phyloP scores from a whole-genome alignment of 1,140 invertebrate species.

The Sipha flava region DNA sequence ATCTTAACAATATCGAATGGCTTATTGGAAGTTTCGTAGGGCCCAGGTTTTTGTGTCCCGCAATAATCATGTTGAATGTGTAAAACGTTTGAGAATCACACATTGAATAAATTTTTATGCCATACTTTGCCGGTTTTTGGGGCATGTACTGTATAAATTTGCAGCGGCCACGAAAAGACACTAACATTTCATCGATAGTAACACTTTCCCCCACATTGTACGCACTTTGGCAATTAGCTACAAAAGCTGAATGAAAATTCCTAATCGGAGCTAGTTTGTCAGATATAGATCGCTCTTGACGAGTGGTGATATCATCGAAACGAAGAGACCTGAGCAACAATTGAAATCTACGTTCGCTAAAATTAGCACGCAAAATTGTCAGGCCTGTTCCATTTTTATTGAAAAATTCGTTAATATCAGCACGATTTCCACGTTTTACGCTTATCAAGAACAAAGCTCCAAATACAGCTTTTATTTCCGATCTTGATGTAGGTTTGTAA shows the following conservation, averaged over 20 bases:
- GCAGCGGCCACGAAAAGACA: constrained; percentile 43
- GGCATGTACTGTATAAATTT: constrained; percentile 45
- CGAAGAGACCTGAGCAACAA: constrained; percentile 38
- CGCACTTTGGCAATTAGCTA: constrained; percentile 41
- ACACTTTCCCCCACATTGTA: constrained; percentile 39
- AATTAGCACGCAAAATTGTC: constrained; percentile 5
- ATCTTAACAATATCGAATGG: constrained; percentile 19
- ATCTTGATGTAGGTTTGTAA: neutral
- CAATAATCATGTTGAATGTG: constrained; percentile 39
- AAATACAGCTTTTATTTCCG: too few species aligned
- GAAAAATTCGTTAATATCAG: constrained; percentile 1
- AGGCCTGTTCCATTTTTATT: constrained; percentile 1
- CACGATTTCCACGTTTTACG: neutral
- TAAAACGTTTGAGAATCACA: constrained; percentile 34
- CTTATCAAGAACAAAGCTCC: neutral
- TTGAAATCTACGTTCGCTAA: constrained; percentile 38
- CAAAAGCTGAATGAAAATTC: constrained; percentile 41
- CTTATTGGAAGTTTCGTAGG: constrained; percentile 27
- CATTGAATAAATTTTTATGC: constrained; percentile 34
- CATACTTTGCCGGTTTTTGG: constrained; percentile 46
- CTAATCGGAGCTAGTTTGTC: constrained; percentile 41
- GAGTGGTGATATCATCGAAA: constrained; percentile 41
- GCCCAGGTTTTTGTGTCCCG: constrained; percentile 9
- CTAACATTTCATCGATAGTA: constrained; percentile 45
- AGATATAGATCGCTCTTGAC: constrained; percentile 35